These are phyloP conservation scores for Hycleus phaleratus DNA, from an alignment of 1,140 invertebrate species.

Conservation along the genomic window DNA sequence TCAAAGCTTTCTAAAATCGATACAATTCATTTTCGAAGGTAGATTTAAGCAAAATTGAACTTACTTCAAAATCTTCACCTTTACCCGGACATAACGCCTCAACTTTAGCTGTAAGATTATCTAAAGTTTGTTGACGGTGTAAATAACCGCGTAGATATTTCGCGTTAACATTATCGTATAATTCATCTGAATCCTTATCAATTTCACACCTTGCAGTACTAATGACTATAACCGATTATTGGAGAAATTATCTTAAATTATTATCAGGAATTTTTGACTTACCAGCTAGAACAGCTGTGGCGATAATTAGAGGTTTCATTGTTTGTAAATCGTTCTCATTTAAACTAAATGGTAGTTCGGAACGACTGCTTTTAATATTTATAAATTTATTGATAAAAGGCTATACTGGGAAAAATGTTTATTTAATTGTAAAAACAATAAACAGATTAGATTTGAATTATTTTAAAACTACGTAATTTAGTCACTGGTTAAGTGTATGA, in stretches of 20 bases:
- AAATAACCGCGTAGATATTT: no score
- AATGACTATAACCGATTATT: not conserved
- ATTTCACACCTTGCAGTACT: not conserved
- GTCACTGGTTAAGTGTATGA: no score
- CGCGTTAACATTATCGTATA: not conserved
- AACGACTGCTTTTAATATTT: no score
- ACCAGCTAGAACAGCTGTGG: constrained; percentile 1
- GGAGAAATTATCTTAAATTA: not conserved
- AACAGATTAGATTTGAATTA: no score
- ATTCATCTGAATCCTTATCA: not conserved
- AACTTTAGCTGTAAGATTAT: not conserved
- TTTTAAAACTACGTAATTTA: no score
- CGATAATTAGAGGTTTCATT: constrained; percentile 6
- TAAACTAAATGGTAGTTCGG: no score
- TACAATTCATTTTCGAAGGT: not conserved
- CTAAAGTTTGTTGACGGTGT: not conserved
- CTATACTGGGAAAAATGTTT: no score
- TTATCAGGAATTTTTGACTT: not conserved
- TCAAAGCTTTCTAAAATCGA: constrained; percentile 4
- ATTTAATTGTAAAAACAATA: no score
- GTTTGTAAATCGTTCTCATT: no score
- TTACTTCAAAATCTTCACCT: constrained; percentile 15
- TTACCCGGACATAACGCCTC: constrained; percentile 9
- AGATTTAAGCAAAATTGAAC: not conserved
- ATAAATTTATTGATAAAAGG: no score